Percentiles rank a stretch among this genome's conserved stretches.
Conservation (phyloP, 2,888 invertebrate genomes). For the Drosophila cracens region DNA sequence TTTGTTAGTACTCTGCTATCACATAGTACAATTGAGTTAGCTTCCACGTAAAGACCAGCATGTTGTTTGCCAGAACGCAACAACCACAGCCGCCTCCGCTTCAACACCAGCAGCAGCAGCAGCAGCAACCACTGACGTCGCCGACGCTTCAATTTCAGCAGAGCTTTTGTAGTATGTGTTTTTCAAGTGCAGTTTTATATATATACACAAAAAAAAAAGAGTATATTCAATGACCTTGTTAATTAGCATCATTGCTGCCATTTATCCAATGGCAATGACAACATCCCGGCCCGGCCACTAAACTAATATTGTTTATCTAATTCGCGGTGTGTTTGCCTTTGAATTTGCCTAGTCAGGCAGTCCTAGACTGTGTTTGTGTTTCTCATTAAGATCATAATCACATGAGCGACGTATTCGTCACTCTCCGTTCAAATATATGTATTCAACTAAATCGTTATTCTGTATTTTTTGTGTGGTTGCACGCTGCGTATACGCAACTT, state of each 20-base stretch:
- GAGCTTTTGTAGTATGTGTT: slow-evolving; percentile 72
- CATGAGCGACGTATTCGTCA: slow-evolving; percentile 23
- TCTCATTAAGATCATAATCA: slow-evolving; percentile 36
- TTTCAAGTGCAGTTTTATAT: slow-evolving; percentile 42
- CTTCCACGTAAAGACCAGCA: slow-evolving; percentile 55
- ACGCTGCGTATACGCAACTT: slow-evolving; percentile 68
- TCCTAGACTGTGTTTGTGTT: slow-evolving; percentile 28
- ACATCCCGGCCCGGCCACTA: slow-evolving; percentile 30
- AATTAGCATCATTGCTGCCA: slow-evolving; percentile 43
- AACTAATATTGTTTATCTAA: slow-evolving; percentile 51
- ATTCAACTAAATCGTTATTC: not conserved
- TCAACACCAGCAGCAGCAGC: slow-evolving; percentile 49
- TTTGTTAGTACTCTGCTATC: slow-evolving; percentile 42
- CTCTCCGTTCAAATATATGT: slow-evolving; percentile 8
- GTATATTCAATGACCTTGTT: slow-evolving; percentile 50
- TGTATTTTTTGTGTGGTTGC: slow-evolving; percentile 1
- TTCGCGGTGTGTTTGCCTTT: slow-evolving; percentile 26
- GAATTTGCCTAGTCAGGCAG: slow-evolving; percentile 7
- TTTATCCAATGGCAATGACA: slow-evolving; percentile 41
- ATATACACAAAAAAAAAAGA: not conserved
- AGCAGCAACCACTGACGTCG: slow-evolving; percentile 47
- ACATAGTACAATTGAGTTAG: slow-evolving; percentile 41
- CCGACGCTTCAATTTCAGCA: slow-evolving; percentile 60
- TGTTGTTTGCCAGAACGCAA: slow-evolving; percentile 75
- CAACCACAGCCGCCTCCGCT: slow-evolving; percentile 50